phyloP scores from a whole-genome alignment of 2,888 invertebrate species.

The Apodemia mormo region DNA sequence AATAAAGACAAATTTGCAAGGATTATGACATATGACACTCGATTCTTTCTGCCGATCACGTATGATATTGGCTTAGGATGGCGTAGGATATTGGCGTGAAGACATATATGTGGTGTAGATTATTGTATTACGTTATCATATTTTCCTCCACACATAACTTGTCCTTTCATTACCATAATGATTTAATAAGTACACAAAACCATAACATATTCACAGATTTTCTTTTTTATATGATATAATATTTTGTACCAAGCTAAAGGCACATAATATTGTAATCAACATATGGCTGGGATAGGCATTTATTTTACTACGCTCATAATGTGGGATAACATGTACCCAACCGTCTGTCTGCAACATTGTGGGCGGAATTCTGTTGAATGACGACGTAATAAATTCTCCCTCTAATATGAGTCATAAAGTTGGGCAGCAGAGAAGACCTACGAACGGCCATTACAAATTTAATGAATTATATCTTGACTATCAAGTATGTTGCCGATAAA shows the following conservation, averaged over 20 bases:
- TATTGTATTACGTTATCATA: not conserved
- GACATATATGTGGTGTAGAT: too few relatives aligned
- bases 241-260: not conserved
- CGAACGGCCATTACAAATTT: not conserved
- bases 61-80: too few relatives aligned
- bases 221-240: not conserved
- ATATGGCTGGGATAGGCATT: not conserved
- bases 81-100: too few relatives aligned
- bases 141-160: not conserved
- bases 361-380: slow-evolving; percentile 63
- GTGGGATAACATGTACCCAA: slow-evolving; percentile 5
- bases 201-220: not conserved
- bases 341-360: slow-evolving; percentile 38
- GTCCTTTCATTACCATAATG: slow-evolving; percentile 8
- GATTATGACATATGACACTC: too few relatives aligned
- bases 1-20: too few relatives aligned
- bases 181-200: not conserved
- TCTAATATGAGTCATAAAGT: slow-evolving; percentile 65
- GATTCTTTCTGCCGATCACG: too few relatives aligned
- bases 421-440: slow-evolving; percentile 33
- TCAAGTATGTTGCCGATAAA: too few relatives aligned
- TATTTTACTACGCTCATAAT: slow-evolving; percentile 5
- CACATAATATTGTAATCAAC: slow-evolving; percentile 5
- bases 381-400: slow-evolving; percentile 59
- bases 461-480: slow-evolving; percentile 3